Conservation (phyloP, 2,888 invertebrate genomes). For the Athrips mouffetella region DNA sequence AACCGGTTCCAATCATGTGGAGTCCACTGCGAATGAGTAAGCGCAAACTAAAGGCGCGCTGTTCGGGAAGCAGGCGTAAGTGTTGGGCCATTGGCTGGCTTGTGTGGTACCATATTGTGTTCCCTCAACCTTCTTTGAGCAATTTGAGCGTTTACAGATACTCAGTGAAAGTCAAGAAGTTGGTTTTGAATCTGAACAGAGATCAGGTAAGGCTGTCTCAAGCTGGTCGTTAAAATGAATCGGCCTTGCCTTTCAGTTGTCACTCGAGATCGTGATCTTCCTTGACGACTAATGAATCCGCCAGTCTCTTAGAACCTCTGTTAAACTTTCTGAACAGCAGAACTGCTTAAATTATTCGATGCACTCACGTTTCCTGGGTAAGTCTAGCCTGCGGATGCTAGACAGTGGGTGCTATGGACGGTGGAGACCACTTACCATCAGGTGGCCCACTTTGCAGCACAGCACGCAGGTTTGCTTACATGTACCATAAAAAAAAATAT, state of each 20-base stretch:
- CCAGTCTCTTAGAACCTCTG: constrained; percentile 7
- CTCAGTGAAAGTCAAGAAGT: constrained; percentile 9
- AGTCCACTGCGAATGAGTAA: too few relatives aligned
- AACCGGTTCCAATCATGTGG: too few relatives aligned
- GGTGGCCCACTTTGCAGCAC: too few relatives aligned
- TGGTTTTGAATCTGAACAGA: constrained; percentile 10
- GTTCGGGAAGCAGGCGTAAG: constrained; percentile 11
- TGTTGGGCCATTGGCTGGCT: constrained; percentile 8
- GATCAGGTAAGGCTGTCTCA: not conserved
- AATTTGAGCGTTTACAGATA: constrained; percentile 5
- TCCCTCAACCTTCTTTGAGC: not conserved
- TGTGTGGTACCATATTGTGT: constrained; percentile 6
- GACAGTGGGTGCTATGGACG: too few relatives aligned
- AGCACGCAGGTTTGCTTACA: too few relatives aligned
- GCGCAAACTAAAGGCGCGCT: constrained; percentile 15
- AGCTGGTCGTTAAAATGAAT: constrained; percentile 1
- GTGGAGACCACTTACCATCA: too few relatives aligned
- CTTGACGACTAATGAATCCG: constrained; percentile 8
- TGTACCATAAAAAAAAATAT: too few relatives aligned
- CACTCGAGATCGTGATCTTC: constrained; percentile 1
- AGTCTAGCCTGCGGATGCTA: too few relatives aligned
- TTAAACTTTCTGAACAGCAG: not conserved
- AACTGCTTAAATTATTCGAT: not conserved
- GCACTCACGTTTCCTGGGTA: constrained; percentile 5
- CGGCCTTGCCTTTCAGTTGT: constrained; percentile 5